Conservation (phyloP, 1,140 invertebrate genomes). For the Drosophila oshimai region DNA sequence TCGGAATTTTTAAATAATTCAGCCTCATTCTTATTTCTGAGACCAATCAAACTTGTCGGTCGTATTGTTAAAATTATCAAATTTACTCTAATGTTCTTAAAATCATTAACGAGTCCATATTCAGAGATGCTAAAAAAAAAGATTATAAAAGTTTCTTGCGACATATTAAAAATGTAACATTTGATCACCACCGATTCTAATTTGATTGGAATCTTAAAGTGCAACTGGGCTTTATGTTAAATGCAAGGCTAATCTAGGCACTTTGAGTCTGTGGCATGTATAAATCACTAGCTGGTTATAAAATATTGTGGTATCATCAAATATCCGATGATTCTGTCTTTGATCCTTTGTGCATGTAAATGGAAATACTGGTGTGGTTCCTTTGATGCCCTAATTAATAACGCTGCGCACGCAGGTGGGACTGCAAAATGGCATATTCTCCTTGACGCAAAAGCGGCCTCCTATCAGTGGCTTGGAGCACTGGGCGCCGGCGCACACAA, state of each 20-base stretch:
- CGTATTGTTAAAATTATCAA: too few relatives aligned
- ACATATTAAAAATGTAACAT: background rate
- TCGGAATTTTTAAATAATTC: constrained; percentile 11
- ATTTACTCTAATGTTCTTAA: too few relatives aligned
- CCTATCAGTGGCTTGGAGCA: constrained; percentile 89
- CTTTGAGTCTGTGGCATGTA: constrained; percentile 34
- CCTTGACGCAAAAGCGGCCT: constrained; percentile 86
- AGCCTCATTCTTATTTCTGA: background rate
- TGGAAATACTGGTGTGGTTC: constrained; percentile 38
- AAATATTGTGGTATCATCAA: constrained; percentile 2
- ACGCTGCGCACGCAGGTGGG: constrained; percentile 84
- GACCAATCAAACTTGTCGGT: background rate
- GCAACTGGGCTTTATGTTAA: background rate
- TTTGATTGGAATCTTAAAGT: background rate
- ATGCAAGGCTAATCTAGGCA: constrained; percentile 41
- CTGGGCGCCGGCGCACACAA: constrained; percentile 89
- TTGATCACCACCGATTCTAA: background rate
- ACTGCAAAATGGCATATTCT: constrained; percentile 88
- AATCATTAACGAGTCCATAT: too few relatives aligned
- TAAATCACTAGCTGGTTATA: background rate
- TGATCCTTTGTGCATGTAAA: constrained; percentile 31
- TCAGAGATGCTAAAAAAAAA: too few relatives aligned
- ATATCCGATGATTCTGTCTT: constrained; percentile 2
- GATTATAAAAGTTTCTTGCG: background rate
- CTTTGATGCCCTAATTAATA: constrained; percentile 1